These are phyloP conservation scores for Cettia cetti DNA, from an alignment of 2,113 vertebrate genomes.

Conservation along the genomic window DNA sequence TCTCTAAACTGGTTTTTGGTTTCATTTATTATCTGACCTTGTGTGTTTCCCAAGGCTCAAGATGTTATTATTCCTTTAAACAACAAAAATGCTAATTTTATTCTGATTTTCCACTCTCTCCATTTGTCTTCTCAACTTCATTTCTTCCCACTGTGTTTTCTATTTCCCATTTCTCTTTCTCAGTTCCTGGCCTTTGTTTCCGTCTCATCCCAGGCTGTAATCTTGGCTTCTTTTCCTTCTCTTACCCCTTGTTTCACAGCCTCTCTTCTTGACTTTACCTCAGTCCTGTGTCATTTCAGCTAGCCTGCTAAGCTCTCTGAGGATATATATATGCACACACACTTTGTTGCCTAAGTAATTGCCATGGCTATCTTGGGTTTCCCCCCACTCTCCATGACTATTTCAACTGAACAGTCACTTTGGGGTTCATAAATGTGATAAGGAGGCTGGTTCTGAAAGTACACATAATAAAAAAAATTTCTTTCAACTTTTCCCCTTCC, in stretches of 20 bases:
- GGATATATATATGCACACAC: neutral
- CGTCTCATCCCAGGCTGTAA: neutral
- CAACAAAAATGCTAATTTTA: neutral
- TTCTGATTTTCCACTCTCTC: neutral
- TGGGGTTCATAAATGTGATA: slow-evolving; percentile 22
- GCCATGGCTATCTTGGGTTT: neutral
- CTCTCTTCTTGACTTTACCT: neutral
- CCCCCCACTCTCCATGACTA: neutral
- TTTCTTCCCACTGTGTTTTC: neutral
- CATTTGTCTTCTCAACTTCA: neutral
- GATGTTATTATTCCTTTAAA: neutral
- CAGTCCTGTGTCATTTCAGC: neutral
- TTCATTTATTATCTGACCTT: neutral
- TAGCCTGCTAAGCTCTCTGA: neutral
- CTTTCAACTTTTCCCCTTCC: neutral
- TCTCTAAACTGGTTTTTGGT: neutral
- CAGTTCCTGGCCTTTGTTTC: neutral
- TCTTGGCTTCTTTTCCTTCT: neutral
- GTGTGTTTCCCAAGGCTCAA: neutral
- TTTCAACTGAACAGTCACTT: slow-evolving; percentile 5
- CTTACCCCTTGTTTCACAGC: neutral
- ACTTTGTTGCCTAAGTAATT: neutral
- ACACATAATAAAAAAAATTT: slow-evolving; percentile 4
- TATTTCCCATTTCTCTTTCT: neutral
- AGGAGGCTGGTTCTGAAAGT: slow-evolving; percentile 35